phyloP scores from a whole-genome alignment of 2,113 vertebrate genomes.

The Carassius auratus region DNA sequence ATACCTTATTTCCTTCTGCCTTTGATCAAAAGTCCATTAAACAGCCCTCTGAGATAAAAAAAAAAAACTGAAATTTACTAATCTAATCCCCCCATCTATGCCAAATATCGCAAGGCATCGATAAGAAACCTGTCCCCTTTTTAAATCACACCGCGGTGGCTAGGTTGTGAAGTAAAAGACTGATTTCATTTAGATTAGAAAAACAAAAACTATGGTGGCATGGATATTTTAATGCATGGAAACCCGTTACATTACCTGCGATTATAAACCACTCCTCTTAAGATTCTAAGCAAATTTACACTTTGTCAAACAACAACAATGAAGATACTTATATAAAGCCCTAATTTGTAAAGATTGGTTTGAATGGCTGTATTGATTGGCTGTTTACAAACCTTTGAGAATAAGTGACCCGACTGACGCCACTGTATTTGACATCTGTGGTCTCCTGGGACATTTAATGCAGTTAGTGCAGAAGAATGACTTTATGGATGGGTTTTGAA shows the following conservation, averaged over 20 bases:
- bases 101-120: slow-evolving; percentile 17
- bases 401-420: not conserved
- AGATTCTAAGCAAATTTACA: not conserved
- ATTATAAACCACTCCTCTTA: not conserved
- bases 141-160: not conserved
- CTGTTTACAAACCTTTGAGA: slow-evolving; percentile 1
- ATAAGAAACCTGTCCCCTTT: slow-evolving; percentile 22
- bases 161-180: not conserved
- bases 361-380: not conserved
- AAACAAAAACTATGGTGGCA: not conserved
- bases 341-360: not conserved
- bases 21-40: slow-evolving; percentile 21
- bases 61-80: slow-evolving; percentile 38
- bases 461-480: not conserved
- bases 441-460: not conserved
- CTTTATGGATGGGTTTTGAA: not conserved
- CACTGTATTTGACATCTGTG: not conserved
- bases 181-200: not conserved
- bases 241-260: not conserved
- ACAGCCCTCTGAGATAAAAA: slow-evolving; percentile 30
- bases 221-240: not conserved
- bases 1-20: not conserved
- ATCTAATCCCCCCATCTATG: slow-evolving; percentile 44
- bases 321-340: not conserved
- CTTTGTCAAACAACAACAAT: not conserved